Evolutionary conservation across 2,113 vertebrate genomes (phyloP).

Genomic region (Corapipo altera): DNA sequence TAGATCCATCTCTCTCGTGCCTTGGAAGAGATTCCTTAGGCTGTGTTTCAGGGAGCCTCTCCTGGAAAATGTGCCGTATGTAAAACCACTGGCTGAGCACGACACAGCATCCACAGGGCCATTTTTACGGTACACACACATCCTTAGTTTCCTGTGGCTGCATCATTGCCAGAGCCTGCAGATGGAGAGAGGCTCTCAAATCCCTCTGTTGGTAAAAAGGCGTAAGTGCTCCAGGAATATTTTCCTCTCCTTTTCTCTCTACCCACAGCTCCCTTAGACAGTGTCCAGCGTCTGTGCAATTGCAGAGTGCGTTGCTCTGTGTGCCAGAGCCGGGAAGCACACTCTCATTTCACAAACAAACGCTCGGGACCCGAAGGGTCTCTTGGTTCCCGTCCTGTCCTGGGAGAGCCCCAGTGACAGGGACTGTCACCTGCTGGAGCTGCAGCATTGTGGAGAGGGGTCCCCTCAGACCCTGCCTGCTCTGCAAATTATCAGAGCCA

Average conservation of each 20-base stretch:
- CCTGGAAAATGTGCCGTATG: not conserved
- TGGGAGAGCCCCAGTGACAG: accelerated
- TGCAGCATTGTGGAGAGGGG: accelerated
- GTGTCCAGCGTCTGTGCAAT: not conserved
- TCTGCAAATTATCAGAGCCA: not conserved
- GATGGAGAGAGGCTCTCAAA: conserved; percentile 61
- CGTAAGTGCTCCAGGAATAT: conserved; percentile 48
- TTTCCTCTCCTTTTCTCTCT: not conserved
- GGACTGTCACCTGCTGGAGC: not conserved
- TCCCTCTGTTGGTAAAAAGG: conserved; percentile 70
- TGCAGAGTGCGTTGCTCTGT: not conserved
- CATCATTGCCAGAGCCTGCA: not conserved
- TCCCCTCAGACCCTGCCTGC: not conserved
- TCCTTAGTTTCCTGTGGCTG: not conserved
- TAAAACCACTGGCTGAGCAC: not conserved
- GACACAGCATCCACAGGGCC: conserved; percentile 14
- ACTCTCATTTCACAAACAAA: not conserved
- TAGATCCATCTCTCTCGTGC: not conserved
- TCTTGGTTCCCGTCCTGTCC: not conserved
- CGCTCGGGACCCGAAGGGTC: not conserved
- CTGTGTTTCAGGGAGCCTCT: not conserved
- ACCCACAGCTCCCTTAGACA: not conserved
- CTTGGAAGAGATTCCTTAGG: conserved; percentile 4
- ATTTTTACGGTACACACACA: not conserved
- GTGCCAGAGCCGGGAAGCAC: not conserved